Conservation (phyloP, 2,797 vertebrate species). For the Propithecus perrieri region DNA sequence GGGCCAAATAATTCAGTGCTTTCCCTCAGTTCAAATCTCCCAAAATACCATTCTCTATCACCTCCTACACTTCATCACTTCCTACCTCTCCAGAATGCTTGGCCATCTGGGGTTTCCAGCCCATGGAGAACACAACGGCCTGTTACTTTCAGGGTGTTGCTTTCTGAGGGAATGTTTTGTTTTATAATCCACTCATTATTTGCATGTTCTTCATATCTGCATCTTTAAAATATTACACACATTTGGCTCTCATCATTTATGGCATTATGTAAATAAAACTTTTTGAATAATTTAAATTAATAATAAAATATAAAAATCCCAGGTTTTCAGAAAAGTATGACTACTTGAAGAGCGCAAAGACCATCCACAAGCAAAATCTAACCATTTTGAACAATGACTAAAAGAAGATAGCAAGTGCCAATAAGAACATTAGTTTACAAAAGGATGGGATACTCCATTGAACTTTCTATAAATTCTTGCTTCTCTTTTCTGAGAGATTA, state of each 20-base stretch:
- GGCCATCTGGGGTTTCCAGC: constrained; percentile 9
- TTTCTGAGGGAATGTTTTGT: background rate
- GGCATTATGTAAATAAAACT: background rate
- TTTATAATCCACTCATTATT: constrained; percentile 10
- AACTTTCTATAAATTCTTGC: background rate
- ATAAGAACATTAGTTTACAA: background rate
- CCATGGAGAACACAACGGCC: background rate
- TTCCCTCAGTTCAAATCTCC: background rate
- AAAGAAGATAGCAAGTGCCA: background rate
- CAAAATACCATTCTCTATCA: background rate
- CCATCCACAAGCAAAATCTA: background rate
- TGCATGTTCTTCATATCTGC: background rate
- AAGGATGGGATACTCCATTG: background rate
- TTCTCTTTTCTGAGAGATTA: background rate
- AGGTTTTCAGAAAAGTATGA: background rate
- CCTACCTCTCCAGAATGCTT: background rate
- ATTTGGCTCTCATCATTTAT: constrained; percentile 1
- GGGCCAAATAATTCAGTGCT: background rate
- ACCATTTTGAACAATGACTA: background rate
- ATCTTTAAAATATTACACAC: background rate
- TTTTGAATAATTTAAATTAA: background rate
- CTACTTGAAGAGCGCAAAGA: background rate
- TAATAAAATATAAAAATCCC: background rate
- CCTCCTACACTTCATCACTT: background rate
- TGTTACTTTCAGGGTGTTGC: background rate